Evolutionary conservation across 92 coral and sea anemone species (phyloP).

Genomic region (Montipora capitata): DNA sequence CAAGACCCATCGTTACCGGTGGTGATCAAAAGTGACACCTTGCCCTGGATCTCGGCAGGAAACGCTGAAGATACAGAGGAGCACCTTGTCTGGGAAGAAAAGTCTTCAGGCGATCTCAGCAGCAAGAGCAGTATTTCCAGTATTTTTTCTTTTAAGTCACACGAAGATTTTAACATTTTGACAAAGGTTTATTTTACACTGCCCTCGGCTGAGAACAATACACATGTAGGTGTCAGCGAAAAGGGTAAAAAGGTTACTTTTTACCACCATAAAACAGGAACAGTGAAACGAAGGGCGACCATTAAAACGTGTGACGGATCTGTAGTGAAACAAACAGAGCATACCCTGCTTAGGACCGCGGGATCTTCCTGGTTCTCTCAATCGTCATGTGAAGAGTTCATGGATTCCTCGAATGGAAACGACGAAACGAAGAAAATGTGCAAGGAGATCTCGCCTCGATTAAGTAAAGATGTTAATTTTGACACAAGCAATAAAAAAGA

Average conservation of each 20-base stretch:
- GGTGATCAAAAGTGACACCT: background rate
- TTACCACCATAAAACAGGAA: background rate
- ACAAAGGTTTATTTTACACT: background rate
- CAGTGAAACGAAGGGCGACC: slow-evolving; percentile 1
- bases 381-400: slow-evolving; percentile 12
- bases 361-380: slow-evolving; percentile 37
- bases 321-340: slow-evolving; percentile 19
- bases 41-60: slow-evolving; percentile 13
- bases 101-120: slow-evolving; percentile 11
- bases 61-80: slow-evolving; percentile 22
- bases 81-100: background rate
- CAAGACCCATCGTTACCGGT: slow-evolving; percentile 4
- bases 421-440: background rate
- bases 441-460: background rate
- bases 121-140: slow-evolving; percentile 30
- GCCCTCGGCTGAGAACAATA: background rate
- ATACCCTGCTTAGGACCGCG: background rate
- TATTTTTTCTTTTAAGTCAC: slow-evolving; percentile 15
- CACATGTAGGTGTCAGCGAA: background rate
- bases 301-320: background rate
- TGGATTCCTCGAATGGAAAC: background rate
- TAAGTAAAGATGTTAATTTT: background rate
- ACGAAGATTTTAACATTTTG: background rate
- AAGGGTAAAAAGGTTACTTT: slow-evolving; percentile 29
- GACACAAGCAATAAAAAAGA: background rate